Percentiles rank a stretch among this genome's conserved stretches.
phyloP scores from a whole-genome alignment of 92 coral and sea anemone genomes.

The Parazoanthus darwini region DNA sequence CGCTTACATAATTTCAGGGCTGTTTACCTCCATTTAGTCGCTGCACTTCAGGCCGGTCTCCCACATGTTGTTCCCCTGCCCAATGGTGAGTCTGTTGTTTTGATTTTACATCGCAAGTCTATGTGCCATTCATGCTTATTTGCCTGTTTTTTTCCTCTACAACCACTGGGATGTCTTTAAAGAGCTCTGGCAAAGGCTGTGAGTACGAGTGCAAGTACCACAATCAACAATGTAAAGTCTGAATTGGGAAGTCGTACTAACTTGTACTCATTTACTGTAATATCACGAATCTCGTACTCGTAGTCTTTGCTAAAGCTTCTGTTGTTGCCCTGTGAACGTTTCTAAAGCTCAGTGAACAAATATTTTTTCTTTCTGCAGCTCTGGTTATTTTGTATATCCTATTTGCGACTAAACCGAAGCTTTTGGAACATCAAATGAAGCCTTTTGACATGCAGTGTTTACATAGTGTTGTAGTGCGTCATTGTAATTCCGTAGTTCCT shows the following conservation, averaged over 20 bases:
- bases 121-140: background rate
- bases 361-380: background rate
- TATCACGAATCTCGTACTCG: constrained; percentile 1
- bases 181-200: background rate
- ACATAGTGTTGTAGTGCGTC: too few species aligned
- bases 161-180: background rate
- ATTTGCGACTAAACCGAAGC: too few species aligned
- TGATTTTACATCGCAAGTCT: background rate
- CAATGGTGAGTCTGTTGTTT: background rate
- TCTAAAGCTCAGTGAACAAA: background rate
- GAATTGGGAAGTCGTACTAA: background rate
- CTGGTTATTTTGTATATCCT: too few species aligned
- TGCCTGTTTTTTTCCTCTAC: background rate
- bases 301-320: background rate
- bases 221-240: background rate
- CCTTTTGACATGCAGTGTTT: too few species aligned
- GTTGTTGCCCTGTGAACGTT: background rate
- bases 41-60: background rate
- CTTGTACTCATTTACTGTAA: constrained; percentile 6
- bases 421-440: too few species aligned
- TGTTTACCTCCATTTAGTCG: background rate
- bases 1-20: background rate
- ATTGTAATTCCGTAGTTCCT: too few species aligned
- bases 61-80: background rate
- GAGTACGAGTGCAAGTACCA: background rate